Conservation (phyloP, 2,888 invertebrate genomes). For the Ophion slaviceki region DNA sequence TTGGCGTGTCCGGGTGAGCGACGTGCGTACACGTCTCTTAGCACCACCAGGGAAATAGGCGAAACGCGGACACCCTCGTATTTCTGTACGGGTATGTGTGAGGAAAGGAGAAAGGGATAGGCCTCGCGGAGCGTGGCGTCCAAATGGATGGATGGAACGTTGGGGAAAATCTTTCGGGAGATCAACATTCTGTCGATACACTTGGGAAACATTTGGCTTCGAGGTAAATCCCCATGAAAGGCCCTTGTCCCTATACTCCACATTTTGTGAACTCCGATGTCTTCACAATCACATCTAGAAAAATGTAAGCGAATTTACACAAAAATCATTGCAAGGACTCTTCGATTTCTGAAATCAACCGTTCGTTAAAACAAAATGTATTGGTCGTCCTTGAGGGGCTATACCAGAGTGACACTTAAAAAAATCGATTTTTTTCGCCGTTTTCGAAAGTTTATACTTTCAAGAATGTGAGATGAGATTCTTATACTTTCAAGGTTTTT, state of each 20-base stretch:
- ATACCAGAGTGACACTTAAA: too few species aligned
- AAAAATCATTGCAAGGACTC: too few species aligned
- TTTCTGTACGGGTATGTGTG: neutral
- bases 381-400: too few species aligned
- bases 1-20: slow-evolving; percentile 44
- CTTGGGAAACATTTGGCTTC: slow-evolving; percentile 42
- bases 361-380: too few species aligned
- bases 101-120: slow-evolving; percentile 10
- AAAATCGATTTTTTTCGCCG: too few species aligned
- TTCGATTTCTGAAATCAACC: too few species aligned
- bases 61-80: slow-evolving; percentile 46
- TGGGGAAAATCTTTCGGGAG: slow-evolving; percentile 62
- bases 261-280: neutral
- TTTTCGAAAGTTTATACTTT: too few species aligned
- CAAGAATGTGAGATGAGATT: too few species aligned
- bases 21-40: slow-evolving; percentile 50
- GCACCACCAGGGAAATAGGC: slow-evolving; percentile 63
- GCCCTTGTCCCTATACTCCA: neutral
- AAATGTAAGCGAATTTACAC: too few species aligned
- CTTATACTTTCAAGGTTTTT: too few species aligned
- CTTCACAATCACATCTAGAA: too few species aligned
- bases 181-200: slow-evolving; percentile 57
- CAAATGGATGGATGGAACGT: slow-evolving; percentile 70
- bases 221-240: neutral
- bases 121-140: slow-evolving; percentile 63